A percentile compares a stretch with the other conserved stretches of the same genome.
phyloP scores from a whole-genome alignment of 2,888 invertebrate genomes.

The Brenthis hecate region DNA sequence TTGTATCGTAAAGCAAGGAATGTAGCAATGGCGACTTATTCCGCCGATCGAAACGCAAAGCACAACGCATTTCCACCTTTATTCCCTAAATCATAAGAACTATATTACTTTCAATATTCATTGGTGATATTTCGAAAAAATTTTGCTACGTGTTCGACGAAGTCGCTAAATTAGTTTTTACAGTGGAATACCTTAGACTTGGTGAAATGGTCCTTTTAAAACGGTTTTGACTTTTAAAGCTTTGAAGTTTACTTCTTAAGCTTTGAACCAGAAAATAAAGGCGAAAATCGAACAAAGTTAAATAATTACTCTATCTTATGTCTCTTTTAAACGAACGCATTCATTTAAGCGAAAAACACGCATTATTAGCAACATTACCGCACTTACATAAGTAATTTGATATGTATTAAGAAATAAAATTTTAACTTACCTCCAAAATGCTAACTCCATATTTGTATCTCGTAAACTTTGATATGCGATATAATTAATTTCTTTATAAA shows the following conservation, averaged over 20 bases:
- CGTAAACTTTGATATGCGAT: no score
- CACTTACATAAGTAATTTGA: not conserved
- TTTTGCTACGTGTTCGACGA: constrained; percentile 33
- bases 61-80: constrained; percentile 34
- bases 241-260: constrained; percentile 9
- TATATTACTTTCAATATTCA: constrained; percentile 15
- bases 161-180: constrained; percentile 44
- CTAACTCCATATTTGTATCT: no score
- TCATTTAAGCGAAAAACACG: not conserved
- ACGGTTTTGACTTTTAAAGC: constrained; percentile 18
- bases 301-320: constrained; percentile 13
- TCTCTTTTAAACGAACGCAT: not conserved
- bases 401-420: no score
- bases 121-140: constrained; percentile 19
- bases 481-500: no score
- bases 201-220: constrained; percentile 31
- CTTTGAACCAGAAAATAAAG: constrained; percentile 2
- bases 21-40: constrained; percentile 34
- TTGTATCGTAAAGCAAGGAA: constrained; percentile 37
- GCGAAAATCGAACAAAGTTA: constrained; percentile 1
- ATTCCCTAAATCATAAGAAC: constrained; percentile 26
- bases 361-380: constrained; percentile 3
- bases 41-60: constrained; percentile 10
- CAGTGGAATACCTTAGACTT: constrained; percentile 35
- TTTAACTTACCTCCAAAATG: no score